Evolutionary conservation across 2,113 vertebrate genomes (phyloP), one percentile per base, ranked within the genome.

Genomic region (Saguinus imperator): DNA sequence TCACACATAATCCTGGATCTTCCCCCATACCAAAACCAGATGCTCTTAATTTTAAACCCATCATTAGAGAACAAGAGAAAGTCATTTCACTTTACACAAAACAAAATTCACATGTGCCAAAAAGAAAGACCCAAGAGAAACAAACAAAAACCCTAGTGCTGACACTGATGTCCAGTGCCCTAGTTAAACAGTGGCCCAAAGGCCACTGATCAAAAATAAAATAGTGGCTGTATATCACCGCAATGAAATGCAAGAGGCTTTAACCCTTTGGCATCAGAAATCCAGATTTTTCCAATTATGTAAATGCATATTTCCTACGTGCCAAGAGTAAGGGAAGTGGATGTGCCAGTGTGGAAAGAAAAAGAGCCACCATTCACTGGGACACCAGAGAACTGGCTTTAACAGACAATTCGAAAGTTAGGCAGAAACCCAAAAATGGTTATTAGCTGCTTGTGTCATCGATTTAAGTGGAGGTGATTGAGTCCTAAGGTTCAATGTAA

Each of bases 1-100:
- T 99, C 98, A 99, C 98, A 99, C 98, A 98, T 98, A 98, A 98
- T 98, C 98, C 98, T 98, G 97, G 98, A 98, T 97, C 97, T 97
- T 97, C 98, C 98, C 98, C 98, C 95, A 98, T 93, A 97, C 96
- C 97, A 89, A 87, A 98, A 98, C 98, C 98, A 96, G 96, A 98
- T 97, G 94, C 97, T 96, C 92, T 96, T 75, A 91, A 93, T 97
- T 98, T 97, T 94, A 98, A 98, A 98, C 97, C 98, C 98, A 98
- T 99, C 97, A 98, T 98, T 98, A 97, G 97, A 98, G 89, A 98
- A 92, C 87, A 88, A 98, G 89, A 97, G 88, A 76, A 98, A 98
- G 97, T 90, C 97, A 90, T 96, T 98, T 89, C 32, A 73, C 98
- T 98, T 97, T 80, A 80, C 98, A 98, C 92, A 99, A 98, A 98